These are phyloP conservation scores for Lycaena phlaeas DNA, from an alignment of 2,888 invertebrate species.

Conservation along the genomic window DNA sequence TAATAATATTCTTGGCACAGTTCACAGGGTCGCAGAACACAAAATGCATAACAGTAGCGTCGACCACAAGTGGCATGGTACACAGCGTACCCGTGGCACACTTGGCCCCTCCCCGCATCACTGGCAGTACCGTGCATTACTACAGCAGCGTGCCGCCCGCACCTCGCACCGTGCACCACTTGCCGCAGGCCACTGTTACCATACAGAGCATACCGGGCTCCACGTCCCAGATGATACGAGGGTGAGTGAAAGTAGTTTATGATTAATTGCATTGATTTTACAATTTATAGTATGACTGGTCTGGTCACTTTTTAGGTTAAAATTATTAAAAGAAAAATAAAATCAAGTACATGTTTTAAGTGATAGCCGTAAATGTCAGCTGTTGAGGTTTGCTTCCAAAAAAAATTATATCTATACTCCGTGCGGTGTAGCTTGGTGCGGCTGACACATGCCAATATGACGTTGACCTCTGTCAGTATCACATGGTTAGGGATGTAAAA, in stretches of 20 bases:
- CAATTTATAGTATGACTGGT: too few species aligned
- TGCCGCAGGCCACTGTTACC: conserved; percentile 55
- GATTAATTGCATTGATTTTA: neutral
- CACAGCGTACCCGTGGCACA: conserved; percentile 63
- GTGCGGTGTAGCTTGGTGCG: too few species aligned
- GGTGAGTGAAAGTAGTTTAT: conserved; percentile 29
- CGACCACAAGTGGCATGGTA: conserved; percentile 59
- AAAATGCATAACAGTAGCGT: conserved; percentile 63
- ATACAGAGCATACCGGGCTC: conserved; percentile 56
- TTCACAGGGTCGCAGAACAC: conserved; percentile 44
- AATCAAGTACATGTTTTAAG: too few species aligned
- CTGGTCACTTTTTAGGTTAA: too few species aligned
- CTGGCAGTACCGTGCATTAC: conserved; percentile 46
- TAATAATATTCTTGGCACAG: too few species aligned
- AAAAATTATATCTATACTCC: too few species aligned
- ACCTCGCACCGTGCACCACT: conserved; percentile 34
- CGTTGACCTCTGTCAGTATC: too few species aligned
- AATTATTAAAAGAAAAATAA: too few species aligned
- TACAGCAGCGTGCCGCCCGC: conserved; percentile 21
- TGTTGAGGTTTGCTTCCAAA: too few species aligned
- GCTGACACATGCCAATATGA: too few species aligned
- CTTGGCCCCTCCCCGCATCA: conserved; percentile 46
- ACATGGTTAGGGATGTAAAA: too few species aligned
- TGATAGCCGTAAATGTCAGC: too few species aligned
- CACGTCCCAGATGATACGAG: conserved; percentile 53